Evolutionary conservation across 2,113 vertebrate genomes (phyloP).

Genomic region (Gopherus evgoodei): DNA sequence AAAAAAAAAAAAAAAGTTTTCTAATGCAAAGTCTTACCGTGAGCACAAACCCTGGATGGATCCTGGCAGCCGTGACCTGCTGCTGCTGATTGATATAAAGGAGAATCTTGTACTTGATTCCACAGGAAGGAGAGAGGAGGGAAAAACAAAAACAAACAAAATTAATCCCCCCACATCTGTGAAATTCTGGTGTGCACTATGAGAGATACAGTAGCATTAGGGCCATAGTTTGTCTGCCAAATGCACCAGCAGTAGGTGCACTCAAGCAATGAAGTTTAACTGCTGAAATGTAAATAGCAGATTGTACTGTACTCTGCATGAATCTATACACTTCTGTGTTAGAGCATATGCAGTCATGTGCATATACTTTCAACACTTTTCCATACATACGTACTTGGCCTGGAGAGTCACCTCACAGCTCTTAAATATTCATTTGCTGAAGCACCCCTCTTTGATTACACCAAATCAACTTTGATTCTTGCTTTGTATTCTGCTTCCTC

Average conservation of each 20-base stretch:
- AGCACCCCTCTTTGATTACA: background rate
- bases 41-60: conserved; percentile 89
- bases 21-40: conserved; percentile 81
- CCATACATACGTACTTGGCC: background rate
- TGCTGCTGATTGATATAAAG: conserved; percentile 96
- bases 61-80: conserved; percentile 86
- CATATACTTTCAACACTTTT: background rate
- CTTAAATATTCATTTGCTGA: background rate
- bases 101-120: conserved; percentile 93
- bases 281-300: background rate
- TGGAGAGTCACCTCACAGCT: background rate
- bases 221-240: background rate
- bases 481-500: background rate
- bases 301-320: background rate
- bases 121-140: conserved; percentile 9
- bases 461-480: background rate
- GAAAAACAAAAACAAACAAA: conserved; percentile 7
- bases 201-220: background rate
- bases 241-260: background rate
- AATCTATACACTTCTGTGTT: background rate
- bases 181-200: background rate
- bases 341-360: background rate
- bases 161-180: background rate
- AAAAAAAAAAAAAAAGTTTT: background rate
- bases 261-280: background rate